phyloP scores from a whole-genome alignment of 37 sponge, comb jelly and placozoan genomes.

The Eunapius fragilis region DNA sequence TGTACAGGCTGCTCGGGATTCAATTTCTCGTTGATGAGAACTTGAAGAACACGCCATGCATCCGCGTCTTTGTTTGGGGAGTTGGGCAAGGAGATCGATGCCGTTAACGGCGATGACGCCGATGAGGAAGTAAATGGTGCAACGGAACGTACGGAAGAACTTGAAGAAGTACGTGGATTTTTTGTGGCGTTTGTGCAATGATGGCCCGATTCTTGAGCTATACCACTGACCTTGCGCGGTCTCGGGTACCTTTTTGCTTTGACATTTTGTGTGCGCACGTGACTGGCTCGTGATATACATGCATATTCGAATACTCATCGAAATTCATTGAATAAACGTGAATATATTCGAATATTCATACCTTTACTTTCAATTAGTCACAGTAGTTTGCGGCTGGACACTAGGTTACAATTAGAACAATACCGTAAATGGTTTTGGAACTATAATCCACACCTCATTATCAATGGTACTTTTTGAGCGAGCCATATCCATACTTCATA shows the following conservation, averaged over 20 bases:
- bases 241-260: neutral
- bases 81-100: neutral
- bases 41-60: neutral
- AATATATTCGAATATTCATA: neutral
- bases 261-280: neutral
- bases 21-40: neutral
- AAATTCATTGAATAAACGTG: neutral
- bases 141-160: too few species aligned
- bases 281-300: neutral
- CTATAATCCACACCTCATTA: too few species aligned
- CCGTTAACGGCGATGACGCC: too few species aligned
- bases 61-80: conserved; percentile 8
- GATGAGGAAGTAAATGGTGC: too few species aligned
- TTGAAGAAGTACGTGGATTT: too few species aligned
- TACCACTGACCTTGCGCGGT: neutral
- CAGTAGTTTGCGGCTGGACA: too few species aligned
- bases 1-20: neutral
- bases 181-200: too few species aligned
- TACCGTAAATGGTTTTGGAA: too few species aligned
- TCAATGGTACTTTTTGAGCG: too few species aligned
- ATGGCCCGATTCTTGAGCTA: neutral
- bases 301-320: neutral
- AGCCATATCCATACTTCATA: too few species aligned
- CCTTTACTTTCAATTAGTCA: neutral
- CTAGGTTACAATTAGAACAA: too few species aligned